Evolutionary conservation across 1,140 invertebrate species (phyloP).

Genomic region (Mycetomoellerius zeteki): DNA sequence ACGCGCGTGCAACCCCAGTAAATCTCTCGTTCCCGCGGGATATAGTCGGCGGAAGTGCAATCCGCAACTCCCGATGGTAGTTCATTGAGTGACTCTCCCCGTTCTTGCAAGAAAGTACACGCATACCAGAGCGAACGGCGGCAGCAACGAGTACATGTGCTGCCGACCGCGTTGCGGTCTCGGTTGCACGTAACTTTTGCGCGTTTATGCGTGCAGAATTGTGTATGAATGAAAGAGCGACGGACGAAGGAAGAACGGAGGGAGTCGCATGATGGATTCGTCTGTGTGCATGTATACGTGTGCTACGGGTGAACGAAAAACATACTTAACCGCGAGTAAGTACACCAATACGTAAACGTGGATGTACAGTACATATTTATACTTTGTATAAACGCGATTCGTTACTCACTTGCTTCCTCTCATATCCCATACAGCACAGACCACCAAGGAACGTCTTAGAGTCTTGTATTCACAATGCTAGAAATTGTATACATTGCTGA

Average conservation of each 20-base stretch:
- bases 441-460: no score
- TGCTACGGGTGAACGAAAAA: slow-evolving; percentile 4
- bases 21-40: slow-evolving; percentile 42
- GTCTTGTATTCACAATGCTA: no score
- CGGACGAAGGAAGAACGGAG: slow-evolving; percentile 70
- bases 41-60: slow-evolving; percentile 30
- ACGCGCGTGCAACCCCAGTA: slow-evolving; percentile 23
- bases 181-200: slow-evolving; percentile 49
- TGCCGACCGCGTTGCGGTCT: slow-evolving; percentile 66
- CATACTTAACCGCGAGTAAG: background rate
- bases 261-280: slow-evolving; percentile 77
- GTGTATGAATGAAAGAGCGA: slow-evolving; percentile 74
- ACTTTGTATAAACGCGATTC: background rate
- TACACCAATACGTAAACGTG: background rate
- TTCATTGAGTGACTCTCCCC: slow-evolving; percentile 67
- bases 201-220: slow-evolving; percentile 49
- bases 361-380: background rate
- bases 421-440: no score
- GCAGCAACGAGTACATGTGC: slow-evolving; percentile 75
- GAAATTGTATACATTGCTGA: no score
- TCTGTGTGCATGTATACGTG: slow-evolving; percentile 53
- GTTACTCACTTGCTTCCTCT: background rate
- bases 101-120: slow-evolving; percentile 68
- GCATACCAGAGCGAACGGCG: slow-evolving; percentile 68
- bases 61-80: slow-evolving; percentile 43